These are phyloP conservation scores for Rhyacophila evoluta DNA, from an alignment of 2,888 invertebrate species.

Conservation along the genomic window DNA sequence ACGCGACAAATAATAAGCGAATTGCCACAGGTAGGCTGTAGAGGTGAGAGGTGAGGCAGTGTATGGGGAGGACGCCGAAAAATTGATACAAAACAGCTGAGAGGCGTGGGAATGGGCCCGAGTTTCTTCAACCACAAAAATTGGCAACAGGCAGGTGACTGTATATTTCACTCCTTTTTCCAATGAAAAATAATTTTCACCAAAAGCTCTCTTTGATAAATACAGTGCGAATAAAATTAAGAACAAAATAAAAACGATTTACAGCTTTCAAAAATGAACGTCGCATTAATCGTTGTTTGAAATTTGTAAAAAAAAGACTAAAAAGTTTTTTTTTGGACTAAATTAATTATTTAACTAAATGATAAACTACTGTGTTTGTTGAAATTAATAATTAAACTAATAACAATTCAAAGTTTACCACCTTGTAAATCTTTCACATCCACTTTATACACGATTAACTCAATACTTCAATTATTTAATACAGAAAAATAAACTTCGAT, in stretches of 20 bases:
- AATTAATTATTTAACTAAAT: not conserved
- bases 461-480: no score
- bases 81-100: slow-evolving; percentile 7
- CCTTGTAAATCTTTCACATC: no score
- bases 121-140: slow-evolving; percentile 4
- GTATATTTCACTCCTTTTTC: not conserved
- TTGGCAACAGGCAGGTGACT: not conserved
- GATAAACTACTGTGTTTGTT: no score
- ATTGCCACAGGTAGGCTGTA: slow-evolving; percentile 11
- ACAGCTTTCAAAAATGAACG: not conserved
- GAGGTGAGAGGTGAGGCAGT: not conserved
- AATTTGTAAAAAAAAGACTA: not conserved
- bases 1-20: not conserved
- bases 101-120: not conserved
- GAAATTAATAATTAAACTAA: no score
- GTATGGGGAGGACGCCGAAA: not conserved
- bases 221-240: not conserved
- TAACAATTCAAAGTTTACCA: no score
- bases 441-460: no score
- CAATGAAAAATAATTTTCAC: not conserved
- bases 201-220: not conserved
- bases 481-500: no score
- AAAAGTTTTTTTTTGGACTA: not conserved
- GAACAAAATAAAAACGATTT: not conserved
- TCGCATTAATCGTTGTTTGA: not conserved